Base-by-base conservation (phyloP, 2,888 invertebrate species). In the Tetropium fuscum region DNA sequence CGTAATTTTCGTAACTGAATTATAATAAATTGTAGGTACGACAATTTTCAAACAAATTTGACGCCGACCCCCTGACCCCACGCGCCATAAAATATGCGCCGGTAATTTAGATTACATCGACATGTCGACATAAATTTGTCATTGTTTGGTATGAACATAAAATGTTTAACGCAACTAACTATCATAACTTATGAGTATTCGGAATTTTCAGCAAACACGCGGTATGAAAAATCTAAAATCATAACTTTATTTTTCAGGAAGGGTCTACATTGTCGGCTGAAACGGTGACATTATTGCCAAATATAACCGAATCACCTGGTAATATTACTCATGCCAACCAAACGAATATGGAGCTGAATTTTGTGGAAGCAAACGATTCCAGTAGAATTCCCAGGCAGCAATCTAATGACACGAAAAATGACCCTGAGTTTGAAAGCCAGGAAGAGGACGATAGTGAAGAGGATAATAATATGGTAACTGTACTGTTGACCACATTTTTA, bases 401-500 rank as follows among this genome's bases (percentile, higher is more conserved):
- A 13, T 8, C 19, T 3, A 56, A 53, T 40, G 60, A 63, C 32
- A 56, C 56, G 2, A 64, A 65, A 19, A 64, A 61, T 40, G 66
- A 69, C 43, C 61, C 63, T 0, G 66, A 66, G 41, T 63, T 61
- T 32, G 51, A 44, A 2, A 58, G 54, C 4, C 64, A 70, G 27
- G 75, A 75, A 56, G 74, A 71, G 7, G 69, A 60, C 6, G 72
- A 72, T 32, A 73, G 73, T 13, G 80, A 79, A 41, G 79, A 78
- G 5, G 78, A 76, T 18, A 76, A 71, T 30, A 80, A 80, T 63
- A 76, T 79, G 72, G 58, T 80, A 19, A 79, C 78, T 16, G 78
- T 80, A 16, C 66, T 83, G 11, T 62, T 82, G 47, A 77, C 80
- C 4, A 78, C 80, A n/a, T 78, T 82, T 66, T 64, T 82, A 6